phyloP scores from a whole-genome alignment of 1,140 invertebrate genomes.

The Daktulosphaira vitifoliae region DNA sequence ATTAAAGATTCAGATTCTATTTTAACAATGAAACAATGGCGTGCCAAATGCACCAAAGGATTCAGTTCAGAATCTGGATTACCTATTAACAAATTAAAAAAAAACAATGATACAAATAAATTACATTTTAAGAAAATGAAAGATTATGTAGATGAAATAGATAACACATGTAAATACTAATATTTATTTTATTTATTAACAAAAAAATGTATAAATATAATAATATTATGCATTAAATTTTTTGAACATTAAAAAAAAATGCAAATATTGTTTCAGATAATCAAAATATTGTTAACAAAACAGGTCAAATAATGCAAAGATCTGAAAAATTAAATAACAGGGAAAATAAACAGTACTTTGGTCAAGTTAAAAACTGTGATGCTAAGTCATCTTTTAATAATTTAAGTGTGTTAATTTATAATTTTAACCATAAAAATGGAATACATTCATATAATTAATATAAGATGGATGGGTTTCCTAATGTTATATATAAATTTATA shows the following conservation, averaged over 20 bases:
- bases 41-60: not conserved
- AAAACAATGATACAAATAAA: not conserved
- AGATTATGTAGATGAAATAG: not conserved
- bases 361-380: not conserved
- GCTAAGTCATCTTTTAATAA: not conserved
- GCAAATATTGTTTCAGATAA: not conserved
- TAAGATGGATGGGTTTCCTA: too few species aligned
- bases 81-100: not conserved
- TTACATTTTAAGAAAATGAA: not conserved
- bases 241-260: too few species aligned
- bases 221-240: too few species aligned
- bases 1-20: constrained; percentile 52
- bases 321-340: not conserved
- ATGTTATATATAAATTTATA: too few species aligned
- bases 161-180: constrained; percentile 34
- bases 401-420: not conserved
- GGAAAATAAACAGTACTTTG: not conserved
- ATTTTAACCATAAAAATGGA: not conserved
- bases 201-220: too few species aligned
- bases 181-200: too few species aligned
- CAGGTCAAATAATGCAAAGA: not conserved
- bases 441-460: not conserved
- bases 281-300: not conserved
- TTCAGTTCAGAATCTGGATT: not conserved
- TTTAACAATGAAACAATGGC: constrained; percentile 51